Base-by-base conservation (phyloP, 2,797 vertebrate species). In the Acrossocheilus fasciatus region DNA sequence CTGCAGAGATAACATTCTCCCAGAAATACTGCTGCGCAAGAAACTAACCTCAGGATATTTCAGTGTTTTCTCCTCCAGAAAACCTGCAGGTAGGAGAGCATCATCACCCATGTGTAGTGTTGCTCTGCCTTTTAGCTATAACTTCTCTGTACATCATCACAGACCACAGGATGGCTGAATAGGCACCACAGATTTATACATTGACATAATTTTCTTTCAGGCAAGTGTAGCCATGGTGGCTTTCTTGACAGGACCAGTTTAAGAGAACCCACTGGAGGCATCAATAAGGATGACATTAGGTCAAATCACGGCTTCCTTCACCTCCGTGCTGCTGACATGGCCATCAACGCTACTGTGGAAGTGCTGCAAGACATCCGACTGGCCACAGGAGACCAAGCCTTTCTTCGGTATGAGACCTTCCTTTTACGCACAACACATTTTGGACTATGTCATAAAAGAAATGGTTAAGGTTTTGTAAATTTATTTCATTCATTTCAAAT, bases 21-120 rank as follows among this genome's bases (percentile, higher is more conserved):
- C 92, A 39, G 91, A 91, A 0, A 12, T 95, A 47, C 62, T 92
- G 47, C 23, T 88, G 20, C 23, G 91, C n/a, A 88, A 92, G 3
- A 91, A 92, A 69, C 87, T 96, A 66, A 96, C 95, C 0, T 94
- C 95, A 8, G 95, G 95, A 77, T 96, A 95, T 91, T 95, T 95
- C 69, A 87, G 0, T 39, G 0, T 86, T 0, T 23, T 88, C 36
- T 92, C 52, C 2, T 83, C 91, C 75, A 34, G 3, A 39, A 96
- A 95, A 89, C 95, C 95, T 82, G 4, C 81, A 86, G 95, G 95
- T 95, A 90, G 82, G 66, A 1, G 4, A 47, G 15, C 17, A 72
- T 45, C n/a, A 50, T 50, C 47, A 50, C 34, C 30, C 3, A 41
- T 57, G 20, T 57, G 34, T 52, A 20, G 10, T 75, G 45, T 5